Base-by-base conservation (phyloP, 2,888 invertebrate species). In the Macaria notata region DNA sequence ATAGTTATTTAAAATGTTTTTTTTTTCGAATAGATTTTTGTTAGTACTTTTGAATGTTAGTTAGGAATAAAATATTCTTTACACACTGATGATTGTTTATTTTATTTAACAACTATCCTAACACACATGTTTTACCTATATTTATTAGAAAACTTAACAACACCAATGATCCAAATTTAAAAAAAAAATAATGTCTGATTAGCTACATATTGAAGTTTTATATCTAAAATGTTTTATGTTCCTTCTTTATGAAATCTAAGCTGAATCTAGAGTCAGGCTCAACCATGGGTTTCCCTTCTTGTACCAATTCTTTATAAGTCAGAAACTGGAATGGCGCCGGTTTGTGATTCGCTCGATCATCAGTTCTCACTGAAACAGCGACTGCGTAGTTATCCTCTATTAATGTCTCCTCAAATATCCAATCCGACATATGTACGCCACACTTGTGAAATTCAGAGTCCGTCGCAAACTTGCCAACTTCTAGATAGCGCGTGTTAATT, bases 371-470 rank as follows among this genome's bases (percentile, higher is more conserved):
- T 9, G 97, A 96, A 31, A 98, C 95, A 29, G 96, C 94, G 29
- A 96, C 95, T 76, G 95, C 95, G 84, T 98, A 97, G 53, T 93
- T 88, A 0, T 93, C 89, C 81, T 96, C 94, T 46, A 98, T 70
- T 66, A 96, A 84, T 42, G 94, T 95, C 86, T 98, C 98, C 76
- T 98, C 95, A 88, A 98, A 98, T 43, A 88, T 70, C 96, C 97
- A 98, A 57, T 93, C 86, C 8, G 85, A 72, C 47, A 92, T 88
- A 56, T 92, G 81, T 47, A 85, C 76, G 56, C 93, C 93, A 64
- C 94, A 92, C 9, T 95, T 86, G 72, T 88, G 93, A 45, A 98
- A 83, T 49, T 86, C 86, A 1, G 97, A 96, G 76, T 96, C 95
- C 0, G 82, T 92, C 1, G 93, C 83, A 64, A 88, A 68, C 48